These are phyloP conservation scores for Phaetusa simplex DNA, from an alignment of 2,113 vertebrate genomes.

Conservation along the genomic window DNA sequence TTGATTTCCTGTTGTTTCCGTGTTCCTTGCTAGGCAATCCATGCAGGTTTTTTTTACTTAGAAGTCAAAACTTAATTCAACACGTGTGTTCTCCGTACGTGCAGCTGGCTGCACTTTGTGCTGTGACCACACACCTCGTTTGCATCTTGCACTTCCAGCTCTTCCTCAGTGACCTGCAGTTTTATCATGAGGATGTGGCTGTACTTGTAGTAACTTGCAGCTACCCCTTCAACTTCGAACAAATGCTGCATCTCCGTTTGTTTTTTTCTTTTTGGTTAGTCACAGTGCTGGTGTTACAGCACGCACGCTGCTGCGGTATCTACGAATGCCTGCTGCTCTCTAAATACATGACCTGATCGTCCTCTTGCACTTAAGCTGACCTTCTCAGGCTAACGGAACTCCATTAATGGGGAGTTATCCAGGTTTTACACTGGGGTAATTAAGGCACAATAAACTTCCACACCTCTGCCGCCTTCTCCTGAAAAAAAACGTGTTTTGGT, in stretches of 20 bases:
- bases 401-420: background rate
- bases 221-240: background rate
- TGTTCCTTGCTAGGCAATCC: background rate
- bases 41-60: background rate
- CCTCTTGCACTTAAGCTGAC: background rate
- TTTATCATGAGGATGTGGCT: background rate
- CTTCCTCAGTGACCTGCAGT: background rate
- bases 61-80: background rate
- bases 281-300: background rate
- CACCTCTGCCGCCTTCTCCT: background rate
- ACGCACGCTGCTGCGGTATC: background rate
- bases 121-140: accelerated
- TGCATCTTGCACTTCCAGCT: background rate
- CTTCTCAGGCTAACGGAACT: background rate
- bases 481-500: background rate
- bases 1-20: background rate
- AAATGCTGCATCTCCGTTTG: background rate
- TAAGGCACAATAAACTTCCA: background rate
- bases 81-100: accelerated
- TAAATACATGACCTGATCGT: background rate
- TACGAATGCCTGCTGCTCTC: background rate
- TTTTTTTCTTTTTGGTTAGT: background rate
- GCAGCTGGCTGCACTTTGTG: background rate
- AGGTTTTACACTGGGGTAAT: background rate
- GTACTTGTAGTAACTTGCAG: background rate